Conservation (phyloP, 1,140 invertebrate species). For the Drosophila pallidifrons region DNA sequence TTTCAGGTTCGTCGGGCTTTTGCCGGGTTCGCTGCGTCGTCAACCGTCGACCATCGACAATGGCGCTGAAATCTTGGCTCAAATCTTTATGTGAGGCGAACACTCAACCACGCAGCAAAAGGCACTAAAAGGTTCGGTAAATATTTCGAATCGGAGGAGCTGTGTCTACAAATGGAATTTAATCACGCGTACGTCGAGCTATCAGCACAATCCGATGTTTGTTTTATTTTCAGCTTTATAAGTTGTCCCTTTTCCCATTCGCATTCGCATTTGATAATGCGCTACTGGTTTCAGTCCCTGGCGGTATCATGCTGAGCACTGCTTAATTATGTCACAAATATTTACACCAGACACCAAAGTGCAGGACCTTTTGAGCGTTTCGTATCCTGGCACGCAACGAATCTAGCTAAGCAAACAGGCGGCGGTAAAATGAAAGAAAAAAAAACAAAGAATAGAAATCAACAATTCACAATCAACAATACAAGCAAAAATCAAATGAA, state of each 20-base stretch:
- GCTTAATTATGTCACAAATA: constrained; percentile 83
- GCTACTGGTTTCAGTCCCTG: constrained; percentile 39
- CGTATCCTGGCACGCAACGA: constrained; percentile 72
- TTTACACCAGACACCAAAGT: constrained; percentile 65
- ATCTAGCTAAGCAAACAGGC: constrained; percentile 64
- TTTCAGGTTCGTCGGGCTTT: neutral
- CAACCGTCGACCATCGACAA: neutral
- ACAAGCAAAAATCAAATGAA: constrained; percentile 71
- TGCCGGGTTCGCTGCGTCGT: neutral
- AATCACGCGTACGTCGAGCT: constrained; percentile 71
- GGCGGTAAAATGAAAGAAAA: neutral
- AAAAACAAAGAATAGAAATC: constrained; percentile 12
- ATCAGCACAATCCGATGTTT: constrained; percentile 66
- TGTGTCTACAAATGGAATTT: constrained; percentile 80
- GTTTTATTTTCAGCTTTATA: constrained; percentile 76
- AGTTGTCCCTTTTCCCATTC: constrained; percentile 48
- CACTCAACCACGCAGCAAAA: constrained; percentile 38
- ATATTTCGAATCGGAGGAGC: constrained; percentile 34
- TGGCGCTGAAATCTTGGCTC: constrained; percentile 67
- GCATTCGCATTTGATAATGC: constrained; percentile 62
- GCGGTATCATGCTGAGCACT: constrained; percentile 54
- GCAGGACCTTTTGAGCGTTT: constrained; percentile 50
- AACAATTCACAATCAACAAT: constrained; percentile 41
- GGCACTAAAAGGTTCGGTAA: constrained; percentile 44
- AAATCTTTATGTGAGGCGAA: constrained; percentile 72